Base-by-base conservation (phyloP, 2,113 vertebrate genomes). In the Cyprichromis sp. region DNA sequence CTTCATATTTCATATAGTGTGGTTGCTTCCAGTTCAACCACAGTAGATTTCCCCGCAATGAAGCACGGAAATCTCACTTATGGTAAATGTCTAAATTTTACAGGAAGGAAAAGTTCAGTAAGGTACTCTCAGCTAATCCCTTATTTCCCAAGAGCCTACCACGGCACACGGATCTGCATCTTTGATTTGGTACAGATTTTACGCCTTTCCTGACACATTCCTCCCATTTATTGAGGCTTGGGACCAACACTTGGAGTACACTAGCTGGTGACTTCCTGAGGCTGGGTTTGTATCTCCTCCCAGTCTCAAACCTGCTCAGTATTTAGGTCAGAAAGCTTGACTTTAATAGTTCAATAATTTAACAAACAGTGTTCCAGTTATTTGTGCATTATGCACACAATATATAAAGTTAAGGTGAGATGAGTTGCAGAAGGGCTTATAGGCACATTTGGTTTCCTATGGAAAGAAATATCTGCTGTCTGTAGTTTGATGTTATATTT, bases 391-490 rank as follows among this genome's bases (percentile, higher is more conserved):
- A 73, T 73, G 2, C 21, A 16, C 6, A 73, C 34, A 73, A 73
- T 45, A 45, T 73, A 73, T 45, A 45, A 9, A 24, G n/a, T 71
- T 42, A 73, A 73, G 13, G 21, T 73, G 21, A 73, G 13, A 0
- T 42, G 2, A 73, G 21, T 73, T 73, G 38, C 21, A 73, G 66
- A 73, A 1, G 21, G n/a, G 1, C 38, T 71, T 71, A 42, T 16
- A 45, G 13, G 66, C 66, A 73, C 21, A 73, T 73, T 7, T 73
- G 66, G 3, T 73, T 73, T 45, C 66, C 36, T 73, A 42, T 26
- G 0, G 21, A 26, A 73, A 73, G 38, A 16, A 42, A 24, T 16
- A 42, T 66, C 0, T 42, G 66, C 12, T 16, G 66, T 16, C 66
- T 42, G 63, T 71, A 71, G 36, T 14, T 71, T 24, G 36, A 71